phyloP scores from a whole-genome alignment of 2,888 invertebrate species.

The Pammene aurita region DNA sequence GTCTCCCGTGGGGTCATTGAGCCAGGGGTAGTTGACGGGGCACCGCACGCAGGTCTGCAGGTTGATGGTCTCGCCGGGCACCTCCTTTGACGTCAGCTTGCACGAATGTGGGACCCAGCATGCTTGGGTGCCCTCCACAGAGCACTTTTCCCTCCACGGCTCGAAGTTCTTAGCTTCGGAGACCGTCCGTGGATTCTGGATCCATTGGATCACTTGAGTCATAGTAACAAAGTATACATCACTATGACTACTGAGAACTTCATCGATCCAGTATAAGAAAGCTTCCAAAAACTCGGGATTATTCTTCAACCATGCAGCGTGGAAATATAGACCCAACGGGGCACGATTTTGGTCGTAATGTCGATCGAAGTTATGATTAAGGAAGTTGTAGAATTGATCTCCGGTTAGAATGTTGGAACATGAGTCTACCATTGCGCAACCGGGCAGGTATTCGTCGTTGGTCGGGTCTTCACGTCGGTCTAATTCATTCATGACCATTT shows the following conservation, averaged over 20 bases:
- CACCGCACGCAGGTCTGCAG: constrained; percentile 96
- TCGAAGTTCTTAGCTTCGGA: constrained; percentile 95
- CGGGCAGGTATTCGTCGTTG: constrained; percentile 94
- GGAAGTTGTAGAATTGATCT: constrained; percentile 97
- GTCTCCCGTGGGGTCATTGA: constrained; percentile 95
- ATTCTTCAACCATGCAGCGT: constrained; percentile 96
- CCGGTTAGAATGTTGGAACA: constrained; percentile 96
- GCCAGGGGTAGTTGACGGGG: constrained; percentile 97
- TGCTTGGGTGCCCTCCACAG: constrained; percentile 91
- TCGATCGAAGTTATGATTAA: constrained; percentile 96
- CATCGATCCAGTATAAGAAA: constrained; percentile 96
- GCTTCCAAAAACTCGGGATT: constrained; percentile 96
- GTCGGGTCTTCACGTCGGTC: constrained; percentile 95
- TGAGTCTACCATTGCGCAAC: constrained; percentile 97
- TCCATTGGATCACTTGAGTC: constrained; percentile 98
- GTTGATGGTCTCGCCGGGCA: constrained; percentile 96
- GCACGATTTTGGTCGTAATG: constrained; percentile 96
- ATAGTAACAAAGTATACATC: constrained; percentile 97
- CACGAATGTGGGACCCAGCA: constrained; percentile 96
- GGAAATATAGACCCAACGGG: constrained; percentile 95
- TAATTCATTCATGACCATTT: constrained; percentile 97
- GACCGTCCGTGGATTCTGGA: constrained; percentile 94
- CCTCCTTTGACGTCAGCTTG: constrained; percentile 95
- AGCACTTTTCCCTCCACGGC: constrained; percentile 97
- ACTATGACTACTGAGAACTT: constrained; percentile 91